Evolutionary conservation across 2,113 vertebrate genomes (phyloP), one percentile per base, ranked within the genome.

Genomic region (Saguinus midas): DNA sequence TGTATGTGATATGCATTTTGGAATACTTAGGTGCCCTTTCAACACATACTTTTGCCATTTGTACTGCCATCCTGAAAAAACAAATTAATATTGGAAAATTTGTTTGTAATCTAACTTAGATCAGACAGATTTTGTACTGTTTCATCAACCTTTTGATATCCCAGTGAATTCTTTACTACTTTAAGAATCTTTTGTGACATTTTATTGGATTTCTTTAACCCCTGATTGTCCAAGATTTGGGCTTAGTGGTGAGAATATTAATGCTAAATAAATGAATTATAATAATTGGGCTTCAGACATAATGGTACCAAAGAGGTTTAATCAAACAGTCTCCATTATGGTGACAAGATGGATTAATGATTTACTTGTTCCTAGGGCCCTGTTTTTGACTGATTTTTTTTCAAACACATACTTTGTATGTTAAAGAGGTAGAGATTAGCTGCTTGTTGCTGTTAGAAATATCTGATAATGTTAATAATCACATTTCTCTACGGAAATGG

Each of bases 251-350:
- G 16, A n/a, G 75, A 91, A 55, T 6, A 16, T 27, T 72, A 83
- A 52, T 88, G n/a, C 13, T 85, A 87, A 90, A 84, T 78, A 68
- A 76, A 94, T 89, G 84, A 87, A 85, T 90, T 81, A n/a, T 92
- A 29, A 83, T 58, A 35, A 81, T 57, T 32, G 14, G 20, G 9
- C 48, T 37, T 88, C 37, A 66, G 85, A 90, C 23, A 45, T 61
- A 0, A 21, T 68, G 58, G 83, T 4, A 0, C 45, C 58, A 61
- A 87, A 82, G 52, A 84, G 80, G 40, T 92, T 92, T 70, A 90
- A 88, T 93, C 45, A 85, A 90, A 90, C n/a, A 78, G 40, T 55
- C 88, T 61, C 10, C 1, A n/a, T 61, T 6, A 1, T 7, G 7
- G 7, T 88, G n/a, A 80, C 50, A 70, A 83, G 40, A 64, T 4